Percentiles rank a stretch among this genome's conserved stretches.
phyloP scores from a whole-genome alignment of 2,888 invertebrate species.

The Therioaphis trifolii region DNA sequence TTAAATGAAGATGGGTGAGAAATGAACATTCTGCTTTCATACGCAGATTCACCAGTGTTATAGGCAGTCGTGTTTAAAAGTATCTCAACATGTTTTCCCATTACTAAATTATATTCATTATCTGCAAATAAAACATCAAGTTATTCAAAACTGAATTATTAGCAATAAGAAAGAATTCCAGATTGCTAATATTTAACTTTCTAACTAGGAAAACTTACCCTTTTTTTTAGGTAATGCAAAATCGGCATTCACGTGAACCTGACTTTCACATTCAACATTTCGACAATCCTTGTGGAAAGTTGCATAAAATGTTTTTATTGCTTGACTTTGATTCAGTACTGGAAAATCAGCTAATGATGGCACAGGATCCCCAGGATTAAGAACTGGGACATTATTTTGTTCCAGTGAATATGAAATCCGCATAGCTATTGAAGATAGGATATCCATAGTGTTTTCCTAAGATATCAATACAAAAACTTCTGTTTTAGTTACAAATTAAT shows the following conservation, averaged over 20 bases:
- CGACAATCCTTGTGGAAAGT: slow-evolving; percentile 94
- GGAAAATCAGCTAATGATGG: slow-evolving; percentile 84
- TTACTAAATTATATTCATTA: slow-evolving; percentile 69
- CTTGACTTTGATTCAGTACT: slow-evolving; percentile 88
- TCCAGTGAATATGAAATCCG: slow-evolving; percentile 83
- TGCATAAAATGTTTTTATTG: slow-evolving; percentile 82
- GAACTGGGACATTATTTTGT: slow-evolving; percentile 74
- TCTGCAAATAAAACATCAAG: slow-evolving; percentile 30
- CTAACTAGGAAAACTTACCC: slow-evolving; percentile 69
- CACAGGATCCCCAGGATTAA: slow-evolving; percentile 71
- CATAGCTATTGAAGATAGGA: slow-evolving; percentile 85
- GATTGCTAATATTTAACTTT: too few relatives aligned
- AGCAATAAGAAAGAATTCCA: not conserved
- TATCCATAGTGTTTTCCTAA: slow-evolving; percentile 84
- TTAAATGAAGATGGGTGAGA: slow-evolving; percentile 82
- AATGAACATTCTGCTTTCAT: slow-evolving; percentile 85
- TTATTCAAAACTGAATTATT: not conserved
- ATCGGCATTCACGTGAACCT: slow-evolving; percentile 77
- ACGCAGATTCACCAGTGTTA: slow-evolving; percentile 89
- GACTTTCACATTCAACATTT: slow-evolving; percentile 84
- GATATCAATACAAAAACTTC: slow-evolving; percentile 45
- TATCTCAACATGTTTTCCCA: slow-evolving; percentile 83
- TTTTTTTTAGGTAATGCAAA: slow-evolving; percentile 71
- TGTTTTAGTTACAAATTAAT: not conserved
- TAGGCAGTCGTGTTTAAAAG: slow-evolving; percentile 79